Evolutionary conservation across 2,797 vertebrate genomes (phyloP), one percentile per base, ranked within the genome.

Genomic region (Tenualosa ilisha): DNA sequence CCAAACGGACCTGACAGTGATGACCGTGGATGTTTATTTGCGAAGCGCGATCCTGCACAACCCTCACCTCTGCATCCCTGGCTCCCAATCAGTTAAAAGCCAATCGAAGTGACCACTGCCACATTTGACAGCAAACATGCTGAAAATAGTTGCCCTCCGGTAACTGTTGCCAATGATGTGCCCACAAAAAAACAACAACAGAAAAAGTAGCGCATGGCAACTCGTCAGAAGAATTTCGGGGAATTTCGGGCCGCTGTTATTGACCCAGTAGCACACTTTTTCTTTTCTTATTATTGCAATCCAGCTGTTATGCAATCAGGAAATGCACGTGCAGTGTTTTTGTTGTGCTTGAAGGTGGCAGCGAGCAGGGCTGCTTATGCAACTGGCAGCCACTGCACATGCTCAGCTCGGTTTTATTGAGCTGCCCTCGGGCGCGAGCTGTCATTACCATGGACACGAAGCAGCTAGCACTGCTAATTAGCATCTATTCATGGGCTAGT

Each of bases 341-440:
- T 46, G 56, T 63, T 37, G 5, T 65, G 56, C 49, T 68, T 7
- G 65, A 46, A 56, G 72, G 59, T n/a, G 59, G 50, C 84, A 82
- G 86, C 86, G 86, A 81, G 75, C 86, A 84, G 86, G 83, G 81
- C n/a, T 72, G 81, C 43, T 75, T 49, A 24, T 84, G 54, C 79
- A 59, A 37, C 53, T 51, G 61, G 20, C 75, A 81, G 84, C 53
- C 82, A 54, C 50, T 56, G 85, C 82, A 83, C 65, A 79, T 49
- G 82, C 63, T 81, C 75, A 81, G 56, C 24, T 24, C 85, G 59
- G 81, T 81, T 87, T 83, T 86, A 85, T 86, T 87, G 83, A 89
- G 83, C 83, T 84, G 51, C 68, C 26, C 83, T 87, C 61, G 37
- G 61, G 50, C 83, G 82, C 65, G 20, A 82, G 51, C 81, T 83